These are phyloP conservation scores for Branchipolynoe longqiensis DNA, from an alignment of 2,888 invertebrate species.

Conservation along the genomic window DNA sequence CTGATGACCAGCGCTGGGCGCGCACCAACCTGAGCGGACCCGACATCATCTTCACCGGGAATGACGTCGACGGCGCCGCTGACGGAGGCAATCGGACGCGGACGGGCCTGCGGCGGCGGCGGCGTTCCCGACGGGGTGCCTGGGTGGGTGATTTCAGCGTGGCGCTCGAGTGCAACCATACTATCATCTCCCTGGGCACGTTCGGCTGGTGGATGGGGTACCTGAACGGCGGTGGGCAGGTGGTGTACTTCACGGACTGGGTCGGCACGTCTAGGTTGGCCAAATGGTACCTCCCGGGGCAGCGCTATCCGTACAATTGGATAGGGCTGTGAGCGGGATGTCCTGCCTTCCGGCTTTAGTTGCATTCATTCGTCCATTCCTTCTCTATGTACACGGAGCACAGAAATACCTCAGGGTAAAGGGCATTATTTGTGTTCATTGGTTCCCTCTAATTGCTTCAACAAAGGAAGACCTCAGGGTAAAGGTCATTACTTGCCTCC, in stretches of 20 bases:
- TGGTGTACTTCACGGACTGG: neutral
- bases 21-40: neutral
- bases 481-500: no score
- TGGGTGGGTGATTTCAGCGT: neutral
- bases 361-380: no score
- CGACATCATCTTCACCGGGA: neutral
- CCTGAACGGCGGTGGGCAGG: neutral
- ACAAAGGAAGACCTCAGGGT: no score
- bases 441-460: no score
- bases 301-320: neutral
- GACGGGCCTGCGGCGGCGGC: no score
- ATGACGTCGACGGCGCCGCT: no score
- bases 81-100: no score
- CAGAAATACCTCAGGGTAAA: no score
- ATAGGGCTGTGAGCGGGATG: neutral
- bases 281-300: neutral
- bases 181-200: neutral
- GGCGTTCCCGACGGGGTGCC: neutral
- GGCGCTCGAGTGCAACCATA: neutral
- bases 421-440: no score
- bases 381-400: no score
- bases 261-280: neutral
- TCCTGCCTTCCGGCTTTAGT: no score
- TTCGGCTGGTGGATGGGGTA: conserved; percentile 8
- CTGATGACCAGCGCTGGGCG: neutral